A percentile compares a stretch with the other conserved stretches of the same genome.
Evolutionary conservation across 35 echinoderm and acorn worm genomes (phyloP).

Genomic region (Patiria miniata): DNA sequence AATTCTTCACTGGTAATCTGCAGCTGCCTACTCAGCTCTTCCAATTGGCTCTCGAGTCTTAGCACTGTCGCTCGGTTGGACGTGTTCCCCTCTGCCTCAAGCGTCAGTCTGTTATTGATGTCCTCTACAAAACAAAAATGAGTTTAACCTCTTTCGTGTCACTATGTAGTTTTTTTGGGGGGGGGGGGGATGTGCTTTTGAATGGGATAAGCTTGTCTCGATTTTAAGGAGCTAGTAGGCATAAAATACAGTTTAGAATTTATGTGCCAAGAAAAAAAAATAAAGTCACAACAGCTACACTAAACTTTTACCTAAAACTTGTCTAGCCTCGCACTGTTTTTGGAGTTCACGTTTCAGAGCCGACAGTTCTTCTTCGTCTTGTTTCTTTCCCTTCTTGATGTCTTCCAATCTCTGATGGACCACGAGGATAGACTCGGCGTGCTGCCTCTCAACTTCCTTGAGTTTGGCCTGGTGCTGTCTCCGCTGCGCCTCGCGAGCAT

Average conservation of each 20-base stretch:
- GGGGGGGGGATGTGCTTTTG: no score
- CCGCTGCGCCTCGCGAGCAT: constrained; percentile 26
- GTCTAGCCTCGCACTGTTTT: constrained; percentile 74
- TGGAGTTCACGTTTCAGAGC: constrained; percentile 79
- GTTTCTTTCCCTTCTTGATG: constrained; percentile 51
- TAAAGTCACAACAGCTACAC: no score
- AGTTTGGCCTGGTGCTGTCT: constrained; percentile 69
- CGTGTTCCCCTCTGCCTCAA: constrained; percentile 56
- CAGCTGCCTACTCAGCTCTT: constrained; percentile 72
- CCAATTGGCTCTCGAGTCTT: constrained; percentile 71
- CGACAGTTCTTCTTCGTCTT: constrained; percentile 64
- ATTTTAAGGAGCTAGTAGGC: no score
- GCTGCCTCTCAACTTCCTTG: constrained; percentile 84
- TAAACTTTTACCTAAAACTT: constrained; percentile 70
- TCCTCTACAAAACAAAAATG: constrained; percentile 34
- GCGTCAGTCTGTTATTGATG: constrained; percentile 52
- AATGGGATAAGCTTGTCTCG: no score
- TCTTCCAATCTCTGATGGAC: constrained; percentile 84
- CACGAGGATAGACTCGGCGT: constrained; percentile 65
- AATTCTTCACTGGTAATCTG: constrained; percentile 55
- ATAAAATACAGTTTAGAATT: no score
- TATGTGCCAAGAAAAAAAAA: no score
- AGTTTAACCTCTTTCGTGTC: no score
- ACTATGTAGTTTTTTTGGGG: no score
- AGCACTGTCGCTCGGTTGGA: constrained; percentile 48